Evolutionary conservation across 2,113 vertebrate genomes (phyloP), one percentile per base, ranked within the genome.

Genomic region (Psittacus erithacus): DNA sequence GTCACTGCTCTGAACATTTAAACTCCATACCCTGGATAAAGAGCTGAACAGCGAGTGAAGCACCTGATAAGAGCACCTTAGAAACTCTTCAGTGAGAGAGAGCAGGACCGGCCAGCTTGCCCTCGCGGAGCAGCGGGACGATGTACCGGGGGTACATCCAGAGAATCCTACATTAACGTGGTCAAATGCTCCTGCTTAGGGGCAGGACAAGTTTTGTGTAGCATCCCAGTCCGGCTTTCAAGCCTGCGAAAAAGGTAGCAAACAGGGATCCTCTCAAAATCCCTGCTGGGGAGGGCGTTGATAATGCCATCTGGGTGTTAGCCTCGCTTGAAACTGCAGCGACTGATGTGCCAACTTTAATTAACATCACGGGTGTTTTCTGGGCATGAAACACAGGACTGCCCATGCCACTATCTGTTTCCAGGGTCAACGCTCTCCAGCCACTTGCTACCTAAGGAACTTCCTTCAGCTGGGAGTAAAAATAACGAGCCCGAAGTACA

Each of bases 111-210:
- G 79, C 16, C 11, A 29, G n/a, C 39, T 28, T 50, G 38, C 13
- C 38, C 10, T 0, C 8, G 1, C 13, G 14, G 49, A 57, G 44
- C 1, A 0, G 4, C 3, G 46, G 68, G 31, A 62, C 22, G 31
- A 31, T 5, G 25, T 9, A 7, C 1, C 4, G 17, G 7, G 7
- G 8, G 11, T 1, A 16, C 4, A 16, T 18, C 38, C 75, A 19
- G 28, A 0, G 22, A 77, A 24, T 0, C 6, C 10, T 53, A 3
- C 14, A 20, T 23, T 28, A 31, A 17, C 20, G 12, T 23, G 60
- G 43, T 35, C 41, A 53, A 87, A 64, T 27, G 18, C 44, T 44
- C 5, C 7, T 2, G 13, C 3, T 46, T 7, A 50, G 11, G 11
- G 24, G 8, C 2, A 13, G 41, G 39, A 13, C 16, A 46, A 55